Evolutionary conservation across 1,140 invertebrate species (phyloP).

Genomic region (Lordiphosa clarofinis): DNA sequence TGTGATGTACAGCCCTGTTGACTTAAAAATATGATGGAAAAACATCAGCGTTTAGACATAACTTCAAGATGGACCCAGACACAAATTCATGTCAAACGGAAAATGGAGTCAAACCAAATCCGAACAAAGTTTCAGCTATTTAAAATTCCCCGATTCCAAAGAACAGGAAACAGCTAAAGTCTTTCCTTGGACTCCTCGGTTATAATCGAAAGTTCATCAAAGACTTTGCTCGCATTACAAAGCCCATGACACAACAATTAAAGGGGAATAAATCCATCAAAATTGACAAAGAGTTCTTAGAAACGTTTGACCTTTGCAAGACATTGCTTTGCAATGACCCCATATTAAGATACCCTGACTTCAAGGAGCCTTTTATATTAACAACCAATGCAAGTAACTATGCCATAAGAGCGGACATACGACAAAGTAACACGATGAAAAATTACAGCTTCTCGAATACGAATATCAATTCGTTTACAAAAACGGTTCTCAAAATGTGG

Average conservation of each 20-base stretch:
- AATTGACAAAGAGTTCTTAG: conserved; percentile 7
- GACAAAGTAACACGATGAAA: conserved; percentile 5
- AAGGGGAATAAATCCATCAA: conserved; percentile 13
- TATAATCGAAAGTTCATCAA: conserved; percentile 9
- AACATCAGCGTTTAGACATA: too few relatives aligned
- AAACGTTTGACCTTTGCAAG: conserved; percentile 8
- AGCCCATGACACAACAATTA: conserved; percentile 6
- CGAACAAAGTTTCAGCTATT: conserved; percentile 2
- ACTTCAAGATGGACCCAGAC: too few relatives aligned
- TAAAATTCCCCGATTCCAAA: background rate
- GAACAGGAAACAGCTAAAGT: conserved; percentile 2
- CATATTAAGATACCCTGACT: conserved; percentile 1
- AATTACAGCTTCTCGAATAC: background rate
- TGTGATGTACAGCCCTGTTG: too few relatives aligned
- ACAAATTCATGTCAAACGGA: too few relatives aligned
- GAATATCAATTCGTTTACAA: background rate
- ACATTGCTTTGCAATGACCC: conserved; percentile 9
- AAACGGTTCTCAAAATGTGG: background rate
- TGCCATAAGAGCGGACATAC: background rate
- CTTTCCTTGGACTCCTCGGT: conserved; percentile 3
- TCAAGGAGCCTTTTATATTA: conserved; percentile 5
- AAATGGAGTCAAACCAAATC: conserved; percentile 1
- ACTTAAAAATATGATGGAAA: too few relatives aligned
- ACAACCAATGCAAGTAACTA: conserved; percentile 15
- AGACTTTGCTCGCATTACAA: conserved; percentile 8